A percentile compares a stretch with the other conserved stretches of the same genome.
Evolutionary conservation across 2,888 invertebrate species (phyloP).

Genomic region (Cremastobaeus sp.): DNA sequence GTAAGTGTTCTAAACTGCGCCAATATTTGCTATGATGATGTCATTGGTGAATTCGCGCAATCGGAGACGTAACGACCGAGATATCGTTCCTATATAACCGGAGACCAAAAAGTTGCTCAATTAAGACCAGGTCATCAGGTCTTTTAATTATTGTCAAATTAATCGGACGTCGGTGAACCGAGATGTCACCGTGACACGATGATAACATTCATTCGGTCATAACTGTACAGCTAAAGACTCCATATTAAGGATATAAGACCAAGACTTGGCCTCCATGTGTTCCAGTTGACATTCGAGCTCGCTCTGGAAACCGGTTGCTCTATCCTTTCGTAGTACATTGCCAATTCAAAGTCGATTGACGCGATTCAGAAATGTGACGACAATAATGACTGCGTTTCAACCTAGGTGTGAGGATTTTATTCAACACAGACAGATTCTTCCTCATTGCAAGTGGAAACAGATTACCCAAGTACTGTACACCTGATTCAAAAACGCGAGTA

Average conservation of each 20-base stretch:
- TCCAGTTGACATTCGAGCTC: conserved; percentile 24
- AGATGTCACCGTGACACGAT: conserved; percentile 10
- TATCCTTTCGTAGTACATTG: conserved; percentile 19
- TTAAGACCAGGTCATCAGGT: conserved; percentile 11
- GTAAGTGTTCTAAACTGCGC: conserved; percentile 11
- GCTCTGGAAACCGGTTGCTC: conserved; percentile 28
- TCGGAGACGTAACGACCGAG: conserved; percentile 8
- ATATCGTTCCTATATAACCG: too few relatives aligned
- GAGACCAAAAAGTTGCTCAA: background rate
- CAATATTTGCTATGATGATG: background rate
- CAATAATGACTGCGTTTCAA: too few relatives aligned
- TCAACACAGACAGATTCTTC: too few relatives aligned
- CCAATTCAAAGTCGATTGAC: background rate
- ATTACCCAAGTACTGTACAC: too few relatives aligned
- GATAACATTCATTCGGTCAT: too few relatives aligned
- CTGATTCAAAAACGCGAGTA: too few relatives aligned
- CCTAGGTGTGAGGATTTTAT: too few relatives aligned
- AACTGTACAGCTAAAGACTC: too few relatives aligned
- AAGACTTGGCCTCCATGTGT: too few relatives aligned
- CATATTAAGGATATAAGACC: too few relatives aligned
- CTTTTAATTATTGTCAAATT: conserved; percentile 18
- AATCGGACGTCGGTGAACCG: background rate
- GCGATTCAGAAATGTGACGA: too few relatives aligned
- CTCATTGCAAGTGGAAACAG: too few relatives aligned
- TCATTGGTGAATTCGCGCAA: background rate